Conservation (phyloP, 2,888 invertebrate genomes). For the Drosophila peninsularis region DNA sequence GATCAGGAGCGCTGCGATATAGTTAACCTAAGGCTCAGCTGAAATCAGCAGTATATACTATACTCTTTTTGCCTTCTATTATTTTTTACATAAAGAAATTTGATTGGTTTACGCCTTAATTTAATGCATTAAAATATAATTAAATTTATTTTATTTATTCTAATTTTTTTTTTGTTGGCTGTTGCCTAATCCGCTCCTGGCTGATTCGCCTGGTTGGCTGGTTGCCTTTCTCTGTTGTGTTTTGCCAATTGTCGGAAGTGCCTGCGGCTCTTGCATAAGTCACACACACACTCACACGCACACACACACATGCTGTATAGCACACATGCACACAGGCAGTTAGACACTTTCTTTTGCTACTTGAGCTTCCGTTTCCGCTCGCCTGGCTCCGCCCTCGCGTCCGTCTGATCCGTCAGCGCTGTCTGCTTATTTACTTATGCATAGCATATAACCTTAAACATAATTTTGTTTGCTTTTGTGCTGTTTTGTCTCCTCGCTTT, state of each 20-base stretch:
- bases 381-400: constrained; percentile 41
- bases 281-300: constrained; percentile 37
- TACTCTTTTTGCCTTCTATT: background rate
- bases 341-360: constrained; percentile 78
- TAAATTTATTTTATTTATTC: constrained; percentile 6
- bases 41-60: background rate
- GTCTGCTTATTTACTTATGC: constrained; percentile 76
- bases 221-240: constrained; percentile 68
- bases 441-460: constrained; percentile 79
- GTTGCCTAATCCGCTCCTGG: constrained; percentile 40
- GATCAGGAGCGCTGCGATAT: constrained; percentile 18
- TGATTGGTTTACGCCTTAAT: too few species aligned
- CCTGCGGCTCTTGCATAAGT: constrained; percentile 66
- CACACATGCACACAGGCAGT: constrained; percentile 61
- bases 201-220: constrained; percentile 20
- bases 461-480: constrained; percentile 76
- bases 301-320: constrained; percentile 8
- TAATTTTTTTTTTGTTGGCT: background rate
- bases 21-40: background rate
- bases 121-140: constrained; percentile 1
- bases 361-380: constrained; percentile 75
- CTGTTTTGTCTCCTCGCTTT: constrained; percentile 56
- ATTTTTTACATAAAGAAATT: background rate
- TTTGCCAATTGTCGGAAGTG: constrained; percentile 79
- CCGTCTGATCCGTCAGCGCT: constrained; percentile 47